phyloP scores from a whole-genome alignment of 2,888 invertebrate genomes.

The Acleris literana region DNA sequence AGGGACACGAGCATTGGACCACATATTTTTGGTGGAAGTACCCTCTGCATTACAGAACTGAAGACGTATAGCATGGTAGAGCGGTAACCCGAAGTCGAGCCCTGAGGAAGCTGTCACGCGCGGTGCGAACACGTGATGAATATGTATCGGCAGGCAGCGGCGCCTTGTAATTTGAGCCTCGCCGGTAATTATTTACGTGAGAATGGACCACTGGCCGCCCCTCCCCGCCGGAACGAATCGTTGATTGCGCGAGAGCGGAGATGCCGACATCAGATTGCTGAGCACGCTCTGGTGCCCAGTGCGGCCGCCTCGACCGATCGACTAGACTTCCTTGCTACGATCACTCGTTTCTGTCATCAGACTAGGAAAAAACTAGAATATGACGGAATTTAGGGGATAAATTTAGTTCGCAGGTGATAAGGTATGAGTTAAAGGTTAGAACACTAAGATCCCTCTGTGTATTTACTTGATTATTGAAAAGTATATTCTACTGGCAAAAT shows the following conservation, averaged over 20 bases:
- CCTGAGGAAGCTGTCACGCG: conserved; percentile 81
- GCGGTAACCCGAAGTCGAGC: conserved; percentile 37
- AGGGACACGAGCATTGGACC: too few relatives aligned
- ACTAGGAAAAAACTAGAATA: neutral
- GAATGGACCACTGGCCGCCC: conserved; percentile 64
- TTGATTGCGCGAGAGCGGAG: conserved; percentile 75
- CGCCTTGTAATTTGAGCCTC: conserved; percentile 82
- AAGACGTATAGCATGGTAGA: conserved; percentile 5
- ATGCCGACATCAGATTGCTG: conserved; percentile 75
- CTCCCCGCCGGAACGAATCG: conserved; percentile 73
- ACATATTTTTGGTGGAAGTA: neutral
- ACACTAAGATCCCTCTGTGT: too few relatives aligned
- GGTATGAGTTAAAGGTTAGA: too few relatives aligned
- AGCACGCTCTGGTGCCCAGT: conserved; percentile 60
- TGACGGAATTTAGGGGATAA: neutral
- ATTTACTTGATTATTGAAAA: too few relatives aligned
- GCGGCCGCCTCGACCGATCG: conserved; percentile 16
- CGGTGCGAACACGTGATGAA: conserved; percentile 79
- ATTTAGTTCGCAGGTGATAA: neutral
- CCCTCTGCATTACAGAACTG: neutral
- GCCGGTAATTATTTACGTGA: conserved; percentile 83
- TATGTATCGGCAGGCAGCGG: conserved; percentile 79
- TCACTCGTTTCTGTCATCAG: conserved; percentile 26
- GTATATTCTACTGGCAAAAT: too few relatives aligned
- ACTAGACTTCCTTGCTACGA: conserved; percentile 13